Evolutionary conservation across 2,797 vertebrate genomes (phyloP).

Genomic region (Antrozous pallidus): DNA sequence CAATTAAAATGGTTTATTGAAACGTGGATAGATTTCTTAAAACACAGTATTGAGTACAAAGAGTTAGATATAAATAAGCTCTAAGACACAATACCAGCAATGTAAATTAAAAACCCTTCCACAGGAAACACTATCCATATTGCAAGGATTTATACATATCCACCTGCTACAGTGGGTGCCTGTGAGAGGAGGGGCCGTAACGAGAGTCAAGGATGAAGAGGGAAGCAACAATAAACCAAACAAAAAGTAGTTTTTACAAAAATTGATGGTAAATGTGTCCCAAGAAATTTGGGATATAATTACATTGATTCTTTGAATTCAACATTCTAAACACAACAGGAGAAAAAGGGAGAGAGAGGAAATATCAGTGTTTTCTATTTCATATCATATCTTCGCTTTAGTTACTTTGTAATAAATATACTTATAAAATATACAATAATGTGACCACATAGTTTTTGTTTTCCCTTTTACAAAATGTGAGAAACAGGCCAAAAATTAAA

Average conservation of each 20-base stretch:
- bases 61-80: conserved; percentile 8
- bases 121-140: neutral
- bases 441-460: neutral
- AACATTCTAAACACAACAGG: neutral
- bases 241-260: neutral
- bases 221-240: neutral
- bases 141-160: neutral
- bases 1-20: conserved; percentile 13
- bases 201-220: neutral
- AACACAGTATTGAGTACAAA: neutral
- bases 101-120: conserved; percentile 14
- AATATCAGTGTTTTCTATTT: neutral
- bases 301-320: neutral
- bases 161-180: neutral
- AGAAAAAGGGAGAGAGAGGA: neutral
- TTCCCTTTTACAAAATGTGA: neutral
- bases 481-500: neutral
- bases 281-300: neutral
- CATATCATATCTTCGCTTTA: neutral
- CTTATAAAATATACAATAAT: neutral
- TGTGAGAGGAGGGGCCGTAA: neutral
- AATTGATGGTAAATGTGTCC: neutral
- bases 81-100: conserved; percentile 19
- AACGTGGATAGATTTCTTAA: conserved; percentile 4
- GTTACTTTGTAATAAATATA: neutral